phyloP scores from a whole-genome alignment of 2,797 vertebrate genomes.

The Coranthus polyacanthus region DNA sequence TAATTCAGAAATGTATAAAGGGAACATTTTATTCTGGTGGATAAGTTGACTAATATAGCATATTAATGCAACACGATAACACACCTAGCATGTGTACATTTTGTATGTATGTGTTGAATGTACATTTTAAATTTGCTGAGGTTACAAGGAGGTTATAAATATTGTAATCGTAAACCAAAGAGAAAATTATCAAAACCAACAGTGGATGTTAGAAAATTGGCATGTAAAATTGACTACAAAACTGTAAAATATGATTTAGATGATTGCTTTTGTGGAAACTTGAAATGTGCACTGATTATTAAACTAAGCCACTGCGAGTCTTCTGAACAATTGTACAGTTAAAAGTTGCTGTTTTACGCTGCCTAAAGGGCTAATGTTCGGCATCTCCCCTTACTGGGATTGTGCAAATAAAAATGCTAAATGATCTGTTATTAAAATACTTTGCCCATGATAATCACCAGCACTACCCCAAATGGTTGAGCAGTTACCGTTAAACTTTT shows the following conservation, averaged over 20 bases:
- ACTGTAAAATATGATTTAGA: too few relatives aligned
- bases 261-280: background rate
- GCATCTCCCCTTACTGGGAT: slow-evolving; percentile 32
- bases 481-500: slow-evolving; percentile 77
- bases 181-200: background rate
- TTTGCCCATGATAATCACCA: slow-evolving; percentile 79
- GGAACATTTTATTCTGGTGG: too few relatives aligned
- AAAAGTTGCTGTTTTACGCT: slow-evolving; percentile 21
- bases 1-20: too few relatives aligned
- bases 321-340: slow-evolving; percentile 4
- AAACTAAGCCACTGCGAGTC: too few relatives aligned
- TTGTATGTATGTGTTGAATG: too few relatives aligned
- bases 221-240: background rate
- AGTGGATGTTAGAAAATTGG: background rate
- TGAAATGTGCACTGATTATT: too few relatives aligned
- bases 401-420: slow-evolving; percentile 58
- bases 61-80: too few relatives aligned
- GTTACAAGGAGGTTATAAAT: too few relatives aligned
- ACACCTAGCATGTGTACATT: too few relatives aligned
- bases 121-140: too few relatives aligned
- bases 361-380: slow-evolving; percentile 37
- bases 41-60: too few relatives aligned
- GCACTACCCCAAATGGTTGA: slow-evolving; percentile 63
- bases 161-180: too few relatives aligned
- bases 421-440: slow-evolving; percentile 80